These are phyloP conservation scores for Leucosticte australis DNA, from an alignment of 2,113 vertebrate species.

Conservation along the genomic window DNA sequence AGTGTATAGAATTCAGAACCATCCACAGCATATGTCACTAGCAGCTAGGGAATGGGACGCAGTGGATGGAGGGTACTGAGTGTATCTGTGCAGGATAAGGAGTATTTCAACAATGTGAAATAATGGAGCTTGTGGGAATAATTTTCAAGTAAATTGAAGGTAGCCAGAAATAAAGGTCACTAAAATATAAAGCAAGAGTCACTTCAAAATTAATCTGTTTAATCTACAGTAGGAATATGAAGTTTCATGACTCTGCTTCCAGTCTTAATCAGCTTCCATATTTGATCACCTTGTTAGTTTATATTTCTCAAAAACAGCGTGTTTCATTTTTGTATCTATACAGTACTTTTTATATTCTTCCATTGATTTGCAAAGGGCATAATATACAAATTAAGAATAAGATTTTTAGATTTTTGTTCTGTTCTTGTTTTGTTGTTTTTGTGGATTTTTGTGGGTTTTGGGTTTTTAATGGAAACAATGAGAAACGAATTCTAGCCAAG, in stretches of 20 bases:
- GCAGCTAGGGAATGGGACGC: background rate
- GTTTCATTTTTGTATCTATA: background rate
- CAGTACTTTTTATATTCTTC: background rate
- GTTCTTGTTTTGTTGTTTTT: background rate
- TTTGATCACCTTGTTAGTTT: background rate
- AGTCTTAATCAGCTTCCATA: background rate
- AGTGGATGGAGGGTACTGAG: background rate
- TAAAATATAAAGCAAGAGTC: background rate
- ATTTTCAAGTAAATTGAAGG: background rate
- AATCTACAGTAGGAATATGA: background rate
- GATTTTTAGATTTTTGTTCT: background rate
- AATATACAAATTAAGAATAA: background rate
- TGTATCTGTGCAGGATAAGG: background rate
- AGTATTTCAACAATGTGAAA: background rate
- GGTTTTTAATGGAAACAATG: background rate
- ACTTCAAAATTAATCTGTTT: background rate
- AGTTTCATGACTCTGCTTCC: background rate
- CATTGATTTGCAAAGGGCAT: background rate
- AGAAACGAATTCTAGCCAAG: background rate
- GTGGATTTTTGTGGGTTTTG: background rate
- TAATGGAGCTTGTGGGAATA: background rate
- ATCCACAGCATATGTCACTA: background rate
- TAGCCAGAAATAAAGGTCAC: background rate
- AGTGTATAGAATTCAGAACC: background rate
- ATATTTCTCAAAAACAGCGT: background rate